Conservation (phyloP, 1,140 invertebrate genomes). For the Meloidogyne chitwoodi region DNA sequence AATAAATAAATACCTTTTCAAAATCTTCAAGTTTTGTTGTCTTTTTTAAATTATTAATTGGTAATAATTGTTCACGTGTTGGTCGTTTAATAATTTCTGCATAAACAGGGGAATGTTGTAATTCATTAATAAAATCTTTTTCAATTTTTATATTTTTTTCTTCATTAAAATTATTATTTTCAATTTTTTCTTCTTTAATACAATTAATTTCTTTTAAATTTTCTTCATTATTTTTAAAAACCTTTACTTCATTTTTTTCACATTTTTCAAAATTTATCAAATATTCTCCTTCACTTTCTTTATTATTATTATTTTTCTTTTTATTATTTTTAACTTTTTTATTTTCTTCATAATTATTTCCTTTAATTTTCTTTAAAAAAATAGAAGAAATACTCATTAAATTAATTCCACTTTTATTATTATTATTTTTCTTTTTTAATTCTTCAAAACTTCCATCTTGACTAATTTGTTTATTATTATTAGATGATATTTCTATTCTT, state of each 20-base stretch:
- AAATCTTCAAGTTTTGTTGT: not conserved
- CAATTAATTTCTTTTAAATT: too few relatives aligned
- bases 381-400: not conserved
- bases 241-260: not conserved
- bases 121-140: not conserved
- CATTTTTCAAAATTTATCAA: not conserved
- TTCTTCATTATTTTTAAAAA: not conserved
- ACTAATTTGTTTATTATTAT: not conserved
- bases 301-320: not conserved
- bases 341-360: not conserved
- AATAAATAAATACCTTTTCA: not conserved
- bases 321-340: not conserved
- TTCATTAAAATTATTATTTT: not conserved
- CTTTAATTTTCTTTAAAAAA: not conserved
- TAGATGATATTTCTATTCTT: not conserved
- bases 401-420: conserved; percentile 8
- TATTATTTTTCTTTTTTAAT: conserved; percentile 4
- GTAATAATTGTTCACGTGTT: not conserved
- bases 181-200: too few relatives aligned
- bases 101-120: not conserved
- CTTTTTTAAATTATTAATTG: too few relatives aligned
- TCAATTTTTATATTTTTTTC: not conserved
- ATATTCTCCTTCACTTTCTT: not conserved
- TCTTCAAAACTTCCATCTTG: conserved; percentile 9
- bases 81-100: not conserved